These are phyloP conservation scores for Diabrotica virgifera DNA, from an alignment of 1,140 invertebrate species.

Conservation along the genomic window DNA sequence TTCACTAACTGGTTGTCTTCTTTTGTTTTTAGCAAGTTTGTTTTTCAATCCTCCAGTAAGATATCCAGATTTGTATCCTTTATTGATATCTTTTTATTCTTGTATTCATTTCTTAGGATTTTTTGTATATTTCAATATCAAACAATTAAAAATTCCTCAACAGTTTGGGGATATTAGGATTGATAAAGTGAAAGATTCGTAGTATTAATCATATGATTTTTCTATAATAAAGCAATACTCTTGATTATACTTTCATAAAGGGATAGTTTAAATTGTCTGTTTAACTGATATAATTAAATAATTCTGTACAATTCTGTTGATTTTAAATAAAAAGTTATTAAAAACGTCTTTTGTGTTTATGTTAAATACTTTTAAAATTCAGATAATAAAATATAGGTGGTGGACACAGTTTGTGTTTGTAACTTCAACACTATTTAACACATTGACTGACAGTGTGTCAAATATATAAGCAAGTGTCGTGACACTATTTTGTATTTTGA, in stretches of 20 bases:
- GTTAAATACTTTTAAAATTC: too few relatives aligned
- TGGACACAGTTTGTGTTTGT: too few relatives aligned
- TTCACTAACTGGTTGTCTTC: slow-evolving; percentile 61
- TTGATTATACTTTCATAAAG: too few relatives aligned
- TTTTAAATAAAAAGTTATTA: background rate
- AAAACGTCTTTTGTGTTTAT: background rate
- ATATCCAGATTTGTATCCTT: slow-evolving; percentile 83
- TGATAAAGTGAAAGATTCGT: background rate
- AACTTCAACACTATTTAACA: too few relatives aligned
- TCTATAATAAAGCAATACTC: too few relatives aligned
- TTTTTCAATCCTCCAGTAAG: slow-evolving; percentile 64
- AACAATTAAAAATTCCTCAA: slow-evolving; percentile 61
- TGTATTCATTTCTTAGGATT: slow-evolving; percentile 83
- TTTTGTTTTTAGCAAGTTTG: slow-evolving; percentile 58
- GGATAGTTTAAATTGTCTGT: too few relatives aligned
- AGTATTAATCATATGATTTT: background rate
- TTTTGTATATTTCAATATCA: slow-evolving; percentile 77
- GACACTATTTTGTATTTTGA: too few relatives aligned
- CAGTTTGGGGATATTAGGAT: slow-evolving; percentile 39
- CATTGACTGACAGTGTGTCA: too few relatives aligned
- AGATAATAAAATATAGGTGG: too few relatives aligned
- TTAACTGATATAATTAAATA: background rate
- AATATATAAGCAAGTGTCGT: too few relatives aligned
- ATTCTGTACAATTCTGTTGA: slow-evolving; percentile 4
- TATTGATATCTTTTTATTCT: slow-evolving; percentile 78